Conservation (phyloP, 2,113 vertebrate genomes). For the Camelus bactrianus region DNA sequence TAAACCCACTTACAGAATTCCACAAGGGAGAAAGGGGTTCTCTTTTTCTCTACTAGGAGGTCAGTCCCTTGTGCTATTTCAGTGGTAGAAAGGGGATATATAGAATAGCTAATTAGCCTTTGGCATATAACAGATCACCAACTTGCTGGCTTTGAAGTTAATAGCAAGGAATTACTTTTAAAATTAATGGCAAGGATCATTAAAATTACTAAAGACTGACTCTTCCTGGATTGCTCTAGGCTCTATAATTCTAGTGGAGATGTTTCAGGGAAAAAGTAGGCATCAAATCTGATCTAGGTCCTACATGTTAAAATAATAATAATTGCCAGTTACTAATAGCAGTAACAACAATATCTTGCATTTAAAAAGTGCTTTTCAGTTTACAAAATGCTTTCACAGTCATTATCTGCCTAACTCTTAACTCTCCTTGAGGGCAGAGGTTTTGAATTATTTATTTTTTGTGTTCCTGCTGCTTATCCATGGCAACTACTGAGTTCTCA, state of each 20-base stretch:
- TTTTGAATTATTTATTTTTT: constrained; percentile 58
- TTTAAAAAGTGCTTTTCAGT: constrained; percentile 55
- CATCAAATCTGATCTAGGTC: background rate
- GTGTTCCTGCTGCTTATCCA: background rate
- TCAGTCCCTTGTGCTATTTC: background rate
- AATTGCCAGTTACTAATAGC: background rate
- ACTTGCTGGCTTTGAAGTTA: constrained; percentile 35
- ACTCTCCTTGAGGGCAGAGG: background rate
- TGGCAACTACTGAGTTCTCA: constrained; percentile 20
- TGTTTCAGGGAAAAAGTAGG: constrained; percentile 1
- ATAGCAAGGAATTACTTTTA: constrained; percentile 37
- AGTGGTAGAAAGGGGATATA: background rate
- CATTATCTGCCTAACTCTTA: background rate
- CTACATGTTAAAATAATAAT: constrained; percentile 27
- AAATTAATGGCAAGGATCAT: background rate
- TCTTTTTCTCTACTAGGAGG: background rate
- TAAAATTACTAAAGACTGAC: background rate
- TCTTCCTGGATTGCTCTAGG: background rate
- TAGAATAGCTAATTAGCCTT: background rate
- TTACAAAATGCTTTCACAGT: constrained; percentile 44
- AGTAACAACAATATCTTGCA: background rate
- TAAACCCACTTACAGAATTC: background rate
- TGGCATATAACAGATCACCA: background rate
- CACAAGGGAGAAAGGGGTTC: background rate
- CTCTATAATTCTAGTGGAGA: background rate